Conservation (phyloP, 1,140 invertebrate species). For the Agraylea sexmaculata region DNA sequence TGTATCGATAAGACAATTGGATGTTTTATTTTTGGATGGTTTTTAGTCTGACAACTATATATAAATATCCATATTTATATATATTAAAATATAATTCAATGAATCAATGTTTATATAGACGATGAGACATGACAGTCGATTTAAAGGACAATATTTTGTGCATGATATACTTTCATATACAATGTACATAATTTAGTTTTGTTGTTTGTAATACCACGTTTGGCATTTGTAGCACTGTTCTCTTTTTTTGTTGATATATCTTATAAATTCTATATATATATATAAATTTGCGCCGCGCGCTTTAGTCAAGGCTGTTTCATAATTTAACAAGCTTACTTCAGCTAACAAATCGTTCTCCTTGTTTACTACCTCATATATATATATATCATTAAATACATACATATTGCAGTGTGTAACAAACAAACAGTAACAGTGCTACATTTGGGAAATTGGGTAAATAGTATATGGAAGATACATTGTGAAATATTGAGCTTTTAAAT, state of each 20-base stretch:
- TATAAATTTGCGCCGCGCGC: too few relatives aligned
- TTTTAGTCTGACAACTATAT: too few relatives aligned
- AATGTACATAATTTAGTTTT: slow-evolving; percentile 30
- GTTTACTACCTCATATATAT: slow-evolving; percentile 17
- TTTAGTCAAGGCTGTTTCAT: slow-evolving; percentile 16
- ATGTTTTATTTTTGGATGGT: too few relatives aligned
- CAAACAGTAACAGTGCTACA: slow-evolving; percentile 36
- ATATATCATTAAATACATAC: too few relatives aligned
- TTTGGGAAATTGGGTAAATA: slow-evolving; percentile 43
- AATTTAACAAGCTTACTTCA: slow-evolving; percentile 15
- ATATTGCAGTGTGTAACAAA: too few relatives aligned
- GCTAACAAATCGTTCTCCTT: slow-evolving; percentile 6
- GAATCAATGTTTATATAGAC: too few relatives aligned
- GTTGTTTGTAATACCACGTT: slow-evolving; percentile 46
- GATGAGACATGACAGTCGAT: too few relatives aligned
- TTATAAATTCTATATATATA: too few relatives aligned
- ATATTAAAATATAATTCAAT: too few relatives aligned
- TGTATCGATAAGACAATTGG: too few relatives aligned
- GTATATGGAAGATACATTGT: slow-evolving; percentile 50
- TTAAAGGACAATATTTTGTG: slow-evolving; percentile 23
- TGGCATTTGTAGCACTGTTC: slow-evolving; percentile 43
- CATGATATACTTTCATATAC: slow-evolving; percentile 22
- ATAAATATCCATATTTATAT: too few relatives aligned
- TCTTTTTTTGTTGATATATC: slow-evolving; percentile 32
- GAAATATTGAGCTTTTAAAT: slow-evolving; percentile 46